phyloP scores from a whole-genome alignment of 2,888 invertebrate species.

The Fragum fragum region DNA sequence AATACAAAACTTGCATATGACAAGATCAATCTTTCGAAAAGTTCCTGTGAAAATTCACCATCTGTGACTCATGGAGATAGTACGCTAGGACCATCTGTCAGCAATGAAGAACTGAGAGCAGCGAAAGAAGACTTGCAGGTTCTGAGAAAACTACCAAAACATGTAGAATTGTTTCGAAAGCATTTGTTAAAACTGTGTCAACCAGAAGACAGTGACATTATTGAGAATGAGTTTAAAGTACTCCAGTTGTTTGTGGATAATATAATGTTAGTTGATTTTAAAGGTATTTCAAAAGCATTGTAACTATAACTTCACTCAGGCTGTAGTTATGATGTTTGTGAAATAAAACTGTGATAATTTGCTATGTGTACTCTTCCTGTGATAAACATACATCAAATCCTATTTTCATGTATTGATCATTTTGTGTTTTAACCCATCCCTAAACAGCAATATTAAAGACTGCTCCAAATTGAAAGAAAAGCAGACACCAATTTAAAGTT shows the following conservation, averaged over 20 bases:
- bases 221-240: constrained; percentile 28
- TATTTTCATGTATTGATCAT: too few relatives aligned
- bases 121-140: constrained; percentile 38
- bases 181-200: constrained; percentile 51
- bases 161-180: constrained; percentile 39
- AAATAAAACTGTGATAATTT: not conserved
- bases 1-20: not conserved
- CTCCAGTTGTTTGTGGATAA: not conserved
- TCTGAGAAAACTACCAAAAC: constrained; percentile 27
- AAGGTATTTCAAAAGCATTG: too few relatives aligned
- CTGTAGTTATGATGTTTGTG: too few relatives aligned
- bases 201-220: constrained; percentile 19
- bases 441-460: too few relatives aligned
- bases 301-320: too few relatives aligned
- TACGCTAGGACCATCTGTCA: not conserved
- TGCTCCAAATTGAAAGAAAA: too few relatives aligned
- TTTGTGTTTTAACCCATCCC: too few relatives aligned
- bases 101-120: not conserved
- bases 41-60: not conserved
- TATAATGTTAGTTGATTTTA: too few relatives aligned
- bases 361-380: not conserved
- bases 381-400: not conserved
- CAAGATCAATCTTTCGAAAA: not conserved
- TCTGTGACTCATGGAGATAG: not conserved
- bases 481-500: too few relatives aligned